These are phyloP conservation scores for Euplagia quadripunctaria DNA, from an alignment of 2,888 invertebrate genomes.

Conservation along the genomic window DNA sequence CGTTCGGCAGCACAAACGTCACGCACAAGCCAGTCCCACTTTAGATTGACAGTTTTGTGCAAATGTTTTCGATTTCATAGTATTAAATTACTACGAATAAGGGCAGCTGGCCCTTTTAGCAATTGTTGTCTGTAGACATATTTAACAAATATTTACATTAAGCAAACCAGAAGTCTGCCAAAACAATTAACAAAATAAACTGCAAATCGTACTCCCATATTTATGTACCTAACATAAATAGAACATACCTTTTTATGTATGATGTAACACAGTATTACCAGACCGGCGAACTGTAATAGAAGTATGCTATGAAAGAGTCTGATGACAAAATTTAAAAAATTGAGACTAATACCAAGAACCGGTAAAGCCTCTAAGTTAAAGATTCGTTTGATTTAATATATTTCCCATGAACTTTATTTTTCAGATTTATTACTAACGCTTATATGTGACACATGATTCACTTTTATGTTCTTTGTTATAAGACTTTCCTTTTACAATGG, in stretches of 20 bases:
- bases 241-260: background rate
- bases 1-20: too few species aligned
- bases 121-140: background rate
- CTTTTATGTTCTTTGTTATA: background rate
- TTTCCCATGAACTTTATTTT: background rate
- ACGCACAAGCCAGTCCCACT: background rate
- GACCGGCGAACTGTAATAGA: background rate
- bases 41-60: background rate
- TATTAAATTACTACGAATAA: background rate
- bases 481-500: too few species aligned
- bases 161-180: background rate
- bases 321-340: background rate
- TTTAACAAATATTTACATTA: background rate
- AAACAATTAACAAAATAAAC: background rate
- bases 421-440: background rate
- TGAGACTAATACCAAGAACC: background rate
- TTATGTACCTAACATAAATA: background rate
- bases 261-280: background rate
- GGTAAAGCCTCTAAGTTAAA: background rate
- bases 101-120: background rate
- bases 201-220: background rate
- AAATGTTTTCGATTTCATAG: background rate
- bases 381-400: background rate
- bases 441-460: background rate
- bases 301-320: background rate